Base-by-base conservation (phyloP, 2,888 invertebrate genomes). In the Acheta domesticus region DNA sequence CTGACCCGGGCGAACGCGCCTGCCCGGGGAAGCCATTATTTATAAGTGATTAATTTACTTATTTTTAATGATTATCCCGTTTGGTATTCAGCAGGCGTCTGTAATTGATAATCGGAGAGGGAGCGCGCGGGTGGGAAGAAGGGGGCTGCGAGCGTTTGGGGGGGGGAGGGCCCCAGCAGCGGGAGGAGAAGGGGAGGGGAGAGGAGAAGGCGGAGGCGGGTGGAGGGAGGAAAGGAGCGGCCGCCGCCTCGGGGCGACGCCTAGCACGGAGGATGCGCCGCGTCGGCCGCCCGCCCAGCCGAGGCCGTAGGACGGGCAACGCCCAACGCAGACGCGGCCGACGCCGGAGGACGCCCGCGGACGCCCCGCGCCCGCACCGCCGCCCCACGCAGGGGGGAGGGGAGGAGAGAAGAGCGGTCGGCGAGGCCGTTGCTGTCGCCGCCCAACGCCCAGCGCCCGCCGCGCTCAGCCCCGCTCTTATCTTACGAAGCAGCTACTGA, bases 41-140 rank as follows among this genome's bases (percentile, higher is more conserved):
- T 62, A 62, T 62, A 62, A 62, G 62, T 62, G 62, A 62, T 62
- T 62, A 62, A 62, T 62, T 62, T 62, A 62, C 62, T 62, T 62
- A 62, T 62, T 62, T 62, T 62, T 62, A 62, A 62, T n/a, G 62
- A 62, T 19, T 62, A 19, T n/a, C n/a, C n/a, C 62, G 62, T n/a
- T 62, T 62, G n/a, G 62, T 62, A 62, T 62, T 14, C 62, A 62
- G 62, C 62, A 62, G 62, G 62, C 62, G 62, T 62, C 62, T 62
- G 62, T 62, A 62, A 62, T 62, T 62, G 62, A 62, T 62, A 62
- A 62, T 62, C 14, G 62, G 62, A 62, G 14, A 36, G 62, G 62
- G 62, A 4, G 3, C 62, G n/a, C n/a, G 62, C 62, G 62, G 62
- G 62, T 14, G 62, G 14, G 8, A 3, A 11, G 8, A 12, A 4